Evolutionary conservation across 2,888 invertebrate genomes (phyloP).

Genomic region (Encarsia formosa): DNA sequence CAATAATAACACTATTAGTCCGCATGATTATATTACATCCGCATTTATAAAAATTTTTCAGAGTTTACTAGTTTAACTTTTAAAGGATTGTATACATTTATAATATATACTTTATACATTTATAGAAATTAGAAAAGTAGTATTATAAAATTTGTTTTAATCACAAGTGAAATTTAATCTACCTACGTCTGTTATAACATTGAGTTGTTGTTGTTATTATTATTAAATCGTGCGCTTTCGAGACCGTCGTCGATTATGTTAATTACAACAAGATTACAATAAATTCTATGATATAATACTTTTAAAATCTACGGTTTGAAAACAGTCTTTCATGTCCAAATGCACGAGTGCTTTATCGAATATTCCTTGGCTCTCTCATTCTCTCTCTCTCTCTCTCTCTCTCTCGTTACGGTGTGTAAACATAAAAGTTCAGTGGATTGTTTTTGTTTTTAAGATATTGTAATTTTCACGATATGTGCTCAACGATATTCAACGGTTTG

Average conservation of each 20-base stretch:
- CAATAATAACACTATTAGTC: too few species aligned
- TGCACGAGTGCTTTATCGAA: constrained; percentile 30
- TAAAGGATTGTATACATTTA: constrained; percentile 16
- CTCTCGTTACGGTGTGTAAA: too few species aligned
- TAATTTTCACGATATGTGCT: too few species aligned
- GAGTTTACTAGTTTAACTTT: constrained; percentile 6
- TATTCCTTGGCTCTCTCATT: constrained; percentile 24
- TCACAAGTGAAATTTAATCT: constrained; percentile 14
- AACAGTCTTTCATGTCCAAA: constrained; percentile 40
- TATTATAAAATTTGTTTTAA: constrained; percentile 19
- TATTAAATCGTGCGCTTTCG: constrained; percentile 17
- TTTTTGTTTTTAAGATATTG: too few species aligned
- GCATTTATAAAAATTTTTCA: constrained; percentile 21
- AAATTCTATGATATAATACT: constrained; percentile 30
- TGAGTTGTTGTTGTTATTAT: too few species aligned
- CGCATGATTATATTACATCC: too few species aligned
- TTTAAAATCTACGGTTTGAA: constrained; percentile 35
- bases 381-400: too few species aligned
- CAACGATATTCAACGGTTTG: too few species aligned
- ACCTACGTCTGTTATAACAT: constrained; percentile 1
- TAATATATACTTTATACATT: not conserved
- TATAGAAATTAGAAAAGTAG: constrained; percentile 25
- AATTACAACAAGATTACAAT: constrained; percentile 17
- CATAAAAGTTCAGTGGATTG: too few species aligned
- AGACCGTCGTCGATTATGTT: constrained; percentile 15